Percentiles rank a stretch among this genome's conserved stretches.
Evolutionary conservation across 2,797 vertebrate species (phyloP).

Genomic region (Mareca strepera): DNA sequence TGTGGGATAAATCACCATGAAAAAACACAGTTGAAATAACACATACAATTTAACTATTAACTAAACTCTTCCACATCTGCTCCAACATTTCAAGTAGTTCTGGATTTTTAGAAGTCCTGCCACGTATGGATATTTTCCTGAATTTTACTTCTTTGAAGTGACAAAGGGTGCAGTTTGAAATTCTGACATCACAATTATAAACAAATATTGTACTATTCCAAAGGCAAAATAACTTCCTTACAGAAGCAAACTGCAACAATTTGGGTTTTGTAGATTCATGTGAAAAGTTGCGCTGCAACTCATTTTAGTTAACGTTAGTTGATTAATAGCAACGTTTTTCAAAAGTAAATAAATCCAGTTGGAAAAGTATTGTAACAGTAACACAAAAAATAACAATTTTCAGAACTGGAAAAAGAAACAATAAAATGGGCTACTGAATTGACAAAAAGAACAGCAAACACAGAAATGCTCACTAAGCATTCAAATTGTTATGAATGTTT

Average conservation of each 20-base stretch:
- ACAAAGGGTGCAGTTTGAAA: neutral
- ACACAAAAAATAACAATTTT: neutral
- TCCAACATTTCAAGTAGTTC: neutral
- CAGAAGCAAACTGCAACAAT: neutral
- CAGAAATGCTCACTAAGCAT: neutral
- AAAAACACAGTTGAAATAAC: neutral
- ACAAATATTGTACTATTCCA: neutral
- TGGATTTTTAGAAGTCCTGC: neutral
- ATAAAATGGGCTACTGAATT: neutral
- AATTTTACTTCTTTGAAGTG: neutral
- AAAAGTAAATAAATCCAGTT: neutral
- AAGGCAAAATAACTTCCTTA: neutral
- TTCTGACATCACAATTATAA: neutral
- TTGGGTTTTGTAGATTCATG: neutral
- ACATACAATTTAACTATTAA: neutral
- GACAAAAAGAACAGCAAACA: neutral
- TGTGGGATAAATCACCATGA: neutral
- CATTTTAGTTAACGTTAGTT: neutral
- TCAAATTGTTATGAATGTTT: neutral
- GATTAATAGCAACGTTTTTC: neutral
- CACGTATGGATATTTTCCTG: neutral
- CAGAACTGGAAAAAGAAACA: neutral
- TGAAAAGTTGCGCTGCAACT: neutral
- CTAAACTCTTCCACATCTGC: neutral
- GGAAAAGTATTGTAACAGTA: neutral